Conservation (phyloP, 2,797 vertebrate species). For the Netta rufina region DNA sequence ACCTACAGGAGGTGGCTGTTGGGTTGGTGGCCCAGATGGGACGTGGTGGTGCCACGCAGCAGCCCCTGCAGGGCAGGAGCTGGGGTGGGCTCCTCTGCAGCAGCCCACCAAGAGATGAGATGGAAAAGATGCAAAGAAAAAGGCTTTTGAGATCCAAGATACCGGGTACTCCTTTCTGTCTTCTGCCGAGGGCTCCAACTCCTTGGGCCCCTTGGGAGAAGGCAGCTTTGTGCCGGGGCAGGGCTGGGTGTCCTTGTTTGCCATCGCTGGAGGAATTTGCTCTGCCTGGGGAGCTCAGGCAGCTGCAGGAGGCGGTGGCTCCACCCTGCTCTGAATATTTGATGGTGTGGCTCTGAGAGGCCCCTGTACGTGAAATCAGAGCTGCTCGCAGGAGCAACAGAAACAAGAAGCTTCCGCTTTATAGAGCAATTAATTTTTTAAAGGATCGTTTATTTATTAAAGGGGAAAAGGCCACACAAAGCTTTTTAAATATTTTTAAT, state of each 20-base stretch:
- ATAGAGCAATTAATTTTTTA: slow-evolving; percentile 39
- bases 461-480: neutral
- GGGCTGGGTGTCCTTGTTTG: neutral
- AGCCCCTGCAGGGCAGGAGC: neutral
- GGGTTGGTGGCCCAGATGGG: rapidly evolving
- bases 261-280: neutral
- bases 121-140: neutral
- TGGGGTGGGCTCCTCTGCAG: rapidly evolving
- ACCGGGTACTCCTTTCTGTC: neutral
- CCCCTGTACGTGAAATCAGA: neutral
- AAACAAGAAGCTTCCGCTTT: neutral
- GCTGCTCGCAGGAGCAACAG: neutral
- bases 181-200: neutral
- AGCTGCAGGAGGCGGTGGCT: neutral
- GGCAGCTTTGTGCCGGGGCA: neutral
- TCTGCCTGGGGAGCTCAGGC: neutral
- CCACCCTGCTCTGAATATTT: neutral
- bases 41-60: neutral
- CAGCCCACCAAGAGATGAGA: rapidly evolving
- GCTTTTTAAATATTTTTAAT: neutral
- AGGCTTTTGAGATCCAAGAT: neutral
- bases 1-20: neutral
- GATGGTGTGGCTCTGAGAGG: neutral
- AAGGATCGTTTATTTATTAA: slow-evolving; percentile 40
- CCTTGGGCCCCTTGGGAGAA: neutral